Conservation (phyloP, 2,888 invertebrate species). For the Epistrophella euchroma region DNA sequence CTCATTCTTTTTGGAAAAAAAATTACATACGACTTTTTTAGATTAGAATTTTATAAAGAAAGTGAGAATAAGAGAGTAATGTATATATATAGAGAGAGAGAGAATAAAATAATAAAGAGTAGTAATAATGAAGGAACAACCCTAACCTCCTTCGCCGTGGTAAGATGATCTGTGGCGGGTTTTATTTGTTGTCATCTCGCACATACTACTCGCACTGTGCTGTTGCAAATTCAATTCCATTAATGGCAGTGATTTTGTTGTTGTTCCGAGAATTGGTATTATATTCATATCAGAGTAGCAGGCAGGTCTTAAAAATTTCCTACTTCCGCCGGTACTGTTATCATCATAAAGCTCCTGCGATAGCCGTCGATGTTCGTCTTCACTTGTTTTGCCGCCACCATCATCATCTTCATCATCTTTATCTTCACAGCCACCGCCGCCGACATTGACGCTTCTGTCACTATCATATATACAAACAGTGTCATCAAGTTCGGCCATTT, state of each 20-base stretch:
- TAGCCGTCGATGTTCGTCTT: neutral
- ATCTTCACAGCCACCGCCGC: conserved; percentile 10
- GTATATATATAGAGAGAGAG: neutral
- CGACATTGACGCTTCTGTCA: neutral
- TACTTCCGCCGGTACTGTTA: neutral
- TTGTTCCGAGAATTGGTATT: neutral
- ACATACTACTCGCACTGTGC: conserved; percentile 36
- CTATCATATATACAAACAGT: conserved; percentile 62
- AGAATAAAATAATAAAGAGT: conserved; percentile 2
- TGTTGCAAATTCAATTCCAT: conserved; percentile 52
- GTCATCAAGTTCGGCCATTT: conserved; percentile 53
- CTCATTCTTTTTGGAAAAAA: neutral
- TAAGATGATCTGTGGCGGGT: conserved; percentile 66
- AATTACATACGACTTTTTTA: neutral
- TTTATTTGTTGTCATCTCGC: conserved; percentile 34
- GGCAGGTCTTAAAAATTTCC: neutral
- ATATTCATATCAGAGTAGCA: conserved; percentile 29
- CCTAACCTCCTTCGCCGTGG: conserved; percentile 74
- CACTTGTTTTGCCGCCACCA: neutral
- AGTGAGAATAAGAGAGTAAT: neutral
- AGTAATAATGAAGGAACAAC: conserved; percentile 5
- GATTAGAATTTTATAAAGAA: neutral
- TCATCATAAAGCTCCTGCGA: conserved; percentile 2
- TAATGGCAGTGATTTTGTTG: conserved; percentile 34
- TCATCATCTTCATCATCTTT: conserved; percentile 13